Evolutionary conservation across 2,113 vertebrate genomes (phyloP).

Genomic region (Plecturocebus donacophilus): DNA sequence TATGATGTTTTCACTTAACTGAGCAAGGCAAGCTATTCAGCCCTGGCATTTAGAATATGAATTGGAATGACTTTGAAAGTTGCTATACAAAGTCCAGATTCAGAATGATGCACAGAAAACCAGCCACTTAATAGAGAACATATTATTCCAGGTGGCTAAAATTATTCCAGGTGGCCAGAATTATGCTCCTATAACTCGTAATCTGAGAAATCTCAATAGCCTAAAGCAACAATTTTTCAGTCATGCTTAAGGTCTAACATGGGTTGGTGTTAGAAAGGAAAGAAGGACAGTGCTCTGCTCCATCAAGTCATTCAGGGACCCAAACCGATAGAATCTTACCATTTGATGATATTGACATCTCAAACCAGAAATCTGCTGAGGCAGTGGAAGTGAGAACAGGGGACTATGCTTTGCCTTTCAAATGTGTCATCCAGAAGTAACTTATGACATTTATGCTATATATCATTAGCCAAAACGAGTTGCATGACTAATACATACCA

Average conservation of each 20-base stretch:
- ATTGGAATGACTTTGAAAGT: constrained; percentile 5
- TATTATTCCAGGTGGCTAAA: background rate
- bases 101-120: background rate
- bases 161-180: background rate
- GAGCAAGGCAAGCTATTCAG: background rate
- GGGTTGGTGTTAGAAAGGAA: background rate
- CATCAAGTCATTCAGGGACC: background rate
- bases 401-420: background rate
- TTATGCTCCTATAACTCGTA: background rate
- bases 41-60: constrained; percentile 1
- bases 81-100: background rate
- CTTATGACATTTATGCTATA: background rate
- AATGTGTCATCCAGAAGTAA: background rate
- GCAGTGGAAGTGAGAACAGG: background rate
- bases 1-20: background rate
- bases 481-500: background rate
- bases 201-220: background rate
- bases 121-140: background rate
- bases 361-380: background rate
- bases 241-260: background rate
- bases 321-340: background rate
- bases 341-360: background rate
- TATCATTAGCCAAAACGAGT: background rate
- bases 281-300: background rate
- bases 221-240: background rate